Evolutionary conservation across 1,140 invertebrate species (phyloP).

Genomic region (Tetragonula clypearis): DNA sequence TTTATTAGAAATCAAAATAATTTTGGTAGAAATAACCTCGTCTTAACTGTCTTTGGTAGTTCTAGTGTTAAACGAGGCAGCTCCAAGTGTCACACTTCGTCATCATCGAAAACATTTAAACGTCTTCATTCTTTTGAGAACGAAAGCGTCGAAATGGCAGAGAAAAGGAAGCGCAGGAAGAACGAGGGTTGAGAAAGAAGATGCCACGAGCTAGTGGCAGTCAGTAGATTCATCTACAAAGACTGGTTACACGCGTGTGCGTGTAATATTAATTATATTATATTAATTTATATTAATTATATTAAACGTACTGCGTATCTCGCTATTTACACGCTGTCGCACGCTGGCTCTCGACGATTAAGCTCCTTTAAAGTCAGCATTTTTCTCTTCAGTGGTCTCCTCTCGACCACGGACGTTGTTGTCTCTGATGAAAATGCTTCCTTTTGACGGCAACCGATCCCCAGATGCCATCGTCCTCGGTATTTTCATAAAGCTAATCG

Average conservation of each 20-base stretch:
- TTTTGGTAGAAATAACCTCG: no score
- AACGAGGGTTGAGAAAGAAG: neutral
- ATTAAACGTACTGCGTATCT: slow-evolving; percentile 56
- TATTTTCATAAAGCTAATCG: slow-evolving; percentile 17
- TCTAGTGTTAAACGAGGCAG: no score
- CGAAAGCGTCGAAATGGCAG: neutral
- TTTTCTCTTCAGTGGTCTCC: slow-evolving; percentile 29
- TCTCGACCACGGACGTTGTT: neutral
- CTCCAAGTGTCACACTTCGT: no score
- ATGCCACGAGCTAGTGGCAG: neutral
- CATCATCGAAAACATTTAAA: no score
- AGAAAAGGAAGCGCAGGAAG: neutral
- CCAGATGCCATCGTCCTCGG: no score
- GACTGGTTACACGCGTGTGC: slow-evolving; percentile 40
- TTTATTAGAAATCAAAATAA: no score
- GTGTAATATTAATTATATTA: no score
- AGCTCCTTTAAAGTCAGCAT: slow-evolving; percentile 55
- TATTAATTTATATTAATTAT: no score
- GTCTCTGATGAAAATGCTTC: slow-evolving; percentile 27
- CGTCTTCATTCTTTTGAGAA: no score
- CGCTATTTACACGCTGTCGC: slow-evolving; percentile 41
- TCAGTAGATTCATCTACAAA: slow-evolving; percentile 6
- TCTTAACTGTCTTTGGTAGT: no score
- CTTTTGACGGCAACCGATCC: neutral
- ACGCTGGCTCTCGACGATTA: slow-evolving; percentile 11